Conservation (phyloP, 2,113 vertebrate species). For the Ictalurus punctatus region DNA sequence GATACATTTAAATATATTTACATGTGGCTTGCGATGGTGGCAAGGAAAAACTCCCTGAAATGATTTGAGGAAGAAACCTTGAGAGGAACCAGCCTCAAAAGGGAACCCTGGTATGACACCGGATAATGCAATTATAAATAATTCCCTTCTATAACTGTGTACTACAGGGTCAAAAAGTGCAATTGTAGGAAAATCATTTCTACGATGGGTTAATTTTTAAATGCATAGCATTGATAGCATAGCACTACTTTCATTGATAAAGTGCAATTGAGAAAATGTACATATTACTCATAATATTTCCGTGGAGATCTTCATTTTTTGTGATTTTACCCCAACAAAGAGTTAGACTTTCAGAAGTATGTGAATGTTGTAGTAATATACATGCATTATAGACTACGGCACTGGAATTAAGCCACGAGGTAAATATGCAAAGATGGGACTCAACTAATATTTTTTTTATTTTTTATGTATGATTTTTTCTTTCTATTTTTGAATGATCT, state of each 20-base stretch:
- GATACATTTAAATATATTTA: too few species aligned
- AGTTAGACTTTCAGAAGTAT: background rate
- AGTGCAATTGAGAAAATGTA: background rate
- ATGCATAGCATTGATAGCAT: background rate
- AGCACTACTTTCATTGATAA: background rate
- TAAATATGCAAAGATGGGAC: background rate
- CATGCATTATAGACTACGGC: background rate
- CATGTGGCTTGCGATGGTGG: too few species aligned
- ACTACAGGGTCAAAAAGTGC: too few species aligned
- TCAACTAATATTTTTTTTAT: background rate
- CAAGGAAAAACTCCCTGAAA: too few species aligned
- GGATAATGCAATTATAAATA: too few species aligned
- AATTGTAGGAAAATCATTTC: too few species aligned
- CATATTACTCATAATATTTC: background rate
- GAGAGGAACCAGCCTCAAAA: too few species aligned
- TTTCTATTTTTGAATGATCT: background rate
- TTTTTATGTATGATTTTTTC: background rate
- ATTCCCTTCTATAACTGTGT: too few species aligned
- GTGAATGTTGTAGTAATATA: background rate
- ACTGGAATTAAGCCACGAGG: background rate
- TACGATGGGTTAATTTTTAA: background rate
- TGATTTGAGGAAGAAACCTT: too few species aligned
- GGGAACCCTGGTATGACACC: too few species aligned
- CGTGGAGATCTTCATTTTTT: background rate
- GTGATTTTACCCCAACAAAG: background rate